Evolutionary conservation across 2,888 invertebrate species (phyloP), one percentile per base, ranked within the genome.

Genomic region (Ophonus ardosiacus): DNA sequence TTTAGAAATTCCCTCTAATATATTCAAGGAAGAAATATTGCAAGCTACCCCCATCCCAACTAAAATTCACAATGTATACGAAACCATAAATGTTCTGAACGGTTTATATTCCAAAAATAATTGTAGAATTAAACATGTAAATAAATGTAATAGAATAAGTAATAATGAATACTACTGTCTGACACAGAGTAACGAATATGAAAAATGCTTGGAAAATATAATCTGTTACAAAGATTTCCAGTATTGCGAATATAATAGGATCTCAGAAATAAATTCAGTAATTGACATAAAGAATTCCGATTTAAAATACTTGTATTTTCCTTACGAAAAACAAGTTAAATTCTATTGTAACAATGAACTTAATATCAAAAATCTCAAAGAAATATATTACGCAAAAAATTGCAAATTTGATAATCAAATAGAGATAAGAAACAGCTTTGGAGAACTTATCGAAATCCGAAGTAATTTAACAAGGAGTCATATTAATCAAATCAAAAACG

Each of bases 61-160:
- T 4, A 5, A 71, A 7, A 8, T 71, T 31, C 71, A 71, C 15
- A 71, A 71, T 13, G 31, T 13, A 31, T 71, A 71, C 10, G 38
- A 71, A 71, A 71, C 38, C 1, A 31, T 71, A 3, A 71, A 71
- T 71, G 38, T 71, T 13, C 13, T 38, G 31, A 71, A 18, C 10
- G 38, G 71, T 2, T 38, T 71, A 1, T 71, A 71, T n/a, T n/a
- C n/a, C n/a, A n/a, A n/a, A n/a, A n/a, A n/a, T n/a, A n/a, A n/a
- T n/a, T n/a, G n/a, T n/a, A 71, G 15, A 38, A 71, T 31, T 13
- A 71, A 31, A 71, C 7, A 21, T 71, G 15, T 71, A 7, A 71
- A 71, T 31, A 71, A 71, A 71, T 71, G 71, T 71, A 71, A 15
- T 71, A 71, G 18, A 21, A 17, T 68, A 68, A 21, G 18, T 18